Percentiles rank a stretch among this genome's conserved stretches.
Evolutionary conservation across 1,140 invertebrate species (phyloP).

Genomic region (Ooceraea biroi): DNA sequence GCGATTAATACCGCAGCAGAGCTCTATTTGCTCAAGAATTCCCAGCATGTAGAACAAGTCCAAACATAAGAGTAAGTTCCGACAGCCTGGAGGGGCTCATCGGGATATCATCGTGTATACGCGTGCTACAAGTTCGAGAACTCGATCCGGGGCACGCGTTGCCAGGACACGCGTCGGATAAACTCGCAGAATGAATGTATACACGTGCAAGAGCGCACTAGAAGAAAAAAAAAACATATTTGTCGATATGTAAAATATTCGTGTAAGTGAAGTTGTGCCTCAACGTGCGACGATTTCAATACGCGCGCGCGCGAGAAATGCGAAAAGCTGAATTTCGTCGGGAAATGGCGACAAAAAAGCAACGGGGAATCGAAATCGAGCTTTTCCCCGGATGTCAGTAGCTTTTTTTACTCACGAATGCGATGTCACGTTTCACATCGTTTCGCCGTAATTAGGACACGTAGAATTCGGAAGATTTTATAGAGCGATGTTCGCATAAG

Average conservation of each 20-base stretch:
- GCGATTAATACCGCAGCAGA: conserved; percentile 23
- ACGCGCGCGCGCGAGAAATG: background rate
- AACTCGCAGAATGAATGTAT: conserved; percentile 8
- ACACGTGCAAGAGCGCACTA: no score
- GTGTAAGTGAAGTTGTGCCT: background rate
- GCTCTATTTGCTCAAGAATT: conserved; percentile 45
- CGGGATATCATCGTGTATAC: conserved; percentile 22
- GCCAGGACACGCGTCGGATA: conserved; percentile 17
- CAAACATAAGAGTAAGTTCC: conserved; percentile 55
- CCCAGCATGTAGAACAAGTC: conserved; percentile 23
- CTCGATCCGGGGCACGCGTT: conserved; percentile 24
- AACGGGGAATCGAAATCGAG: no score
- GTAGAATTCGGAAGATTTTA: no score
- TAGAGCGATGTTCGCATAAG: no score
- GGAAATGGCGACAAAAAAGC: no score
- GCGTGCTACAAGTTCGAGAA: conserved; percentile 28
- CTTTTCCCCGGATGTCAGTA: no score
- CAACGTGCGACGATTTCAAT: background rate
- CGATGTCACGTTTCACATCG: no score
- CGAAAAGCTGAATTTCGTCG: background rate
- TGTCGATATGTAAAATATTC: background rate
- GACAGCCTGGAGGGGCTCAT: conserved; percentile 12
- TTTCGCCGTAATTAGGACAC: no score
- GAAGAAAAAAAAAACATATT: background rate
- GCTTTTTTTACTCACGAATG: no score